Conservation (phyloP, 2,113 vertebrate species). For the Gymnobelideus leadbeateri region DNA sequence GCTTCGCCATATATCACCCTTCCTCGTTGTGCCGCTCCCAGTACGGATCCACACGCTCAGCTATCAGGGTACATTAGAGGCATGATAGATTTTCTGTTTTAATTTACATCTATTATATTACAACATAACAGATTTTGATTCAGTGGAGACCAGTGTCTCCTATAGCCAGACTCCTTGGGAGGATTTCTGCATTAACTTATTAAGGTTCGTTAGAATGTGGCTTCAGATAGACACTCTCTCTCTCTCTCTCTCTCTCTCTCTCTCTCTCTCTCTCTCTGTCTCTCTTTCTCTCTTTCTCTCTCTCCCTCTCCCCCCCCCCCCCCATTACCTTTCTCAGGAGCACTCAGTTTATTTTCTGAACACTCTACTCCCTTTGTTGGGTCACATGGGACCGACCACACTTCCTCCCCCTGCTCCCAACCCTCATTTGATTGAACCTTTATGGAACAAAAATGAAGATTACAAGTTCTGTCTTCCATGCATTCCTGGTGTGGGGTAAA, state of each 20-base stretch:
- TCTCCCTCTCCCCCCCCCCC: background rate
- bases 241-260: background rate
- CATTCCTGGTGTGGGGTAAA: background rate
- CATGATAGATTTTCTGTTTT: constrained; percentile 98
- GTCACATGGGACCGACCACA: constrained; percentile 31
- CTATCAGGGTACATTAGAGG: constrained; percentile 95
- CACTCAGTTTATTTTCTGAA: constrained; percentile 30
- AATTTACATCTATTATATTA: constrained; percentile 98
- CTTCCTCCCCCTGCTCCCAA: constrained; percentile 33
- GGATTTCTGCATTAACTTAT: constrained; percentile 78
- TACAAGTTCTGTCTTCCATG: background rate
- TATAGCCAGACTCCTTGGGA: constrained; percentile 81
- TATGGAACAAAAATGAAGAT: constrained; percentile 36
- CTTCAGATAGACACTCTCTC: constrained; percentile 49
- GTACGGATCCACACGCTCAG: constrained; percentile 86
- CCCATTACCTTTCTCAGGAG: background rate
- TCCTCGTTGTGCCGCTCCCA: constrained; percentile 86
- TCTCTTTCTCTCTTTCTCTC: background rate
- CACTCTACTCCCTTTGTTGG: background rate
- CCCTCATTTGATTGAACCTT: constrained; percentile 52
- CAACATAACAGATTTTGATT: constrained; percentile 86
- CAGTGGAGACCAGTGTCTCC: constrained; percentile 82
- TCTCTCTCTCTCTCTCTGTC: background rate
- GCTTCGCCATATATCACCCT: constrained; percentile 94
- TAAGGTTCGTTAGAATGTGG: constrained; percentile 64